Evolutionary conservation across 2,113 vertebrate species (phyloP), one percentile per base, ranked within the genome.

Genomic region (Meriones unguiculatus): DNA sequence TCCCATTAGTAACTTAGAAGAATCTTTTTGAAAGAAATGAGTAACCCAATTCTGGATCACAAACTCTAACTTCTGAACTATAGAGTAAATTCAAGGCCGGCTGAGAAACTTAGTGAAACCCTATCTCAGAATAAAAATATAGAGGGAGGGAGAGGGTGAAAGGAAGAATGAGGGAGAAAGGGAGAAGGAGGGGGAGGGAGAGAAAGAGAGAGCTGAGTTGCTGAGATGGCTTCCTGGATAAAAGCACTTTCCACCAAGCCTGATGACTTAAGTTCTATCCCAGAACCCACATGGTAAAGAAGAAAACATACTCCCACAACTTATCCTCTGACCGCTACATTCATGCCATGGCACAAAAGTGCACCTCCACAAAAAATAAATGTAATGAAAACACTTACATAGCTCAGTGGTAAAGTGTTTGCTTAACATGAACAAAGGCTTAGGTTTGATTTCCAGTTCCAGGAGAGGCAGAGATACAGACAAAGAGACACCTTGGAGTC

Each of bases 11-110:
- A 84, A 73, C 28, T 76, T 38, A 30, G 24, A 22, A 91, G 57
- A 38, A 89, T 11, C 30, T 64, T 17, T 84, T 89, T 87, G 85
- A n/a, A 87, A 95, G n/a, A 80, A 94, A 50, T 65, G 2, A 95
- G 28, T 89, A 80, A 93, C 25, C 17, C 38, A 50, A 70, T 30
- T 30, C 15, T 41, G 25, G 52, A 10, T 75, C 25, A 70, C 67
- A 70, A 52, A 22, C 25, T 8, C 38, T 84, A 62, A 84, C n/a
- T 64, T 38, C 25, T 65, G 57, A 62, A 64, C 35, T 38, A 28
- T 38, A 85, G 62, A 46, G 6, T n/a, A 24, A n/a, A 52, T 72
- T 70, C 67, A 70, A 54, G 67, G 65, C 12, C 85, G 20, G 12
- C 32, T 70, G 32, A 72, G 50, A 54, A 87, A 70, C 32, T 14